Conservation (phyloP, 2,113 vertebrate genomes). For the Sander lucioperca region DNA sequence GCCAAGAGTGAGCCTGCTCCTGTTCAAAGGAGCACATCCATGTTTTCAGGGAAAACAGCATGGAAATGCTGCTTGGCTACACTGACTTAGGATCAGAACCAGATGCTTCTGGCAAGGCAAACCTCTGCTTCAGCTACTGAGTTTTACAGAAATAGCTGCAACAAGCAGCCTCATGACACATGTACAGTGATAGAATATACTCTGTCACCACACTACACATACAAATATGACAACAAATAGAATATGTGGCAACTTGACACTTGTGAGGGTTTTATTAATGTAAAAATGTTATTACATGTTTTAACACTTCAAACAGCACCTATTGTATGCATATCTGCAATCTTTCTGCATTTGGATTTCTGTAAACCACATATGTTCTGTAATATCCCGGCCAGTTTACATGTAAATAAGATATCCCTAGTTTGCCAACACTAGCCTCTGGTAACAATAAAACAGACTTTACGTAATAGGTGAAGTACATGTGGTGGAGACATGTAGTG, state of each 20-base stretch:
- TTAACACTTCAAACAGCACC: not conserved
- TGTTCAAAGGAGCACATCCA: constrained; percentile 57
- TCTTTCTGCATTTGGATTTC: not conserved
- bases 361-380: not conserved
- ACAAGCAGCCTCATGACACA: constrained; percentile 26
- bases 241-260: too few species aligned
- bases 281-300: not conserved
- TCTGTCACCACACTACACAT: not conserved
- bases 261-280: not conserved
- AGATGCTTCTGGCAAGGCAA: constrained; percentile 50
- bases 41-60: constrained; percentile 55
- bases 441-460: not conserved
- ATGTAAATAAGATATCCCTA: not conserved
- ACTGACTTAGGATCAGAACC: constrained; percentile 60
- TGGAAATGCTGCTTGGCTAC: constrained; percentile 60
- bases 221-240: not conserved
- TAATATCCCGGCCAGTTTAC: not conserved
- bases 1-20: constrained; percentile 53
- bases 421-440: not conserved
- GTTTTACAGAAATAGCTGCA: constrained; percentile 47
- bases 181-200: not conserved
- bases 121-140: constrained; percentile 39
- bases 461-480: not conserved
- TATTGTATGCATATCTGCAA: not conserved
- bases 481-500: not conserved